Percentiles rank a stretch among this genome's conserved stretches.
Conservation (phyloP, 2,113 vertebrate species). For the Mobula birostris region DNA sequence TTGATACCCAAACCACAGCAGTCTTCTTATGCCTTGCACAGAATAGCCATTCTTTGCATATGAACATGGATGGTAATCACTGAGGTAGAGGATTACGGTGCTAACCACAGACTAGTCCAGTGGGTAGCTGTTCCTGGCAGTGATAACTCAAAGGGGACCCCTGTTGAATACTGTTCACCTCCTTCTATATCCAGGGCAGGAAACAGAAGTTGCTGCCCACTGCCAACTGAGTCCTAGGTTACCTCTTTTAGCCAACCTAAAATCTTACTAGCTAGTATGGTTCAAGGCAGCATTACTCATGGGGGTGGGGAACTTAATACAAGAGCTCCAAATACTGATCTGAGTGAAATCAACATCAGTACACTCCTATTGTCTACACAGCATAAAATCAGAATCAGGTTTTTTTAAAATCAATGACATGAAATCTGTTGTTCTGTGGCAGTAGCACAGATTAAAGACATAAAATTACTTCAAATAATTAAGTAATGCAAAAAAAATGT, state of each 20-base stretch:
- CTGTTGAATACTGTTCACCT: background rate
- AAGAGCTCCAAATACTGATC: background rate
- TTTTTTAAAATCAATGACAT: too few species aligned
- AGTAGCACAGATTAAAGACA: too few species aligned
- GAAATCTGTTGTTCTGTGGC: too few species aligned
- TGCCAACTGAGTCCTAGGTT: background rate
- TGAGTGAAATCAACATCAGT: background rate
- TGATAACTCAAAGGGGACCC: background rate
- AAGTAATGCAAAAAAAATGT: too few species aligned
- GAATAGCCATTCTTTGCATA: background rate
- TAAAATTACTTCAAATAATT: too few species aligned
- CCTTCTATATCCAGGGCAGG: background rate
- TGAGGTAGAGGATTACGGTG: background rate
- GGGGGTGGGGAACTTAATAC: background rate
- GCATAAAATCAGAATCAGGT: background rate
- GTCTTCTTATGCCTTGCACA: background rate
- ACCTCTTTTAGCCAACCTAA: background rate
- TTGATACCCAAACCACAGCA: background rate
- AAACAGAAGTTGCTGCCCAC: background rate
- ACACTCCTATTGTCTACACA: background rate
- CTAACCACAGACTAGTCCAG: background rate
- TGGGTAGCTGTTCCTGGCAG: background rate
- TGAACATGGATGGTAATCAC: background rate
- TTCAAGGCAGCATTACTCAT: background rate
- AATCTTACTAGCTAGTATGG: background rate